Conservation (phyloP, 2,888 invertebrate genomes). For the Epirrhoe tristata region DNA sequence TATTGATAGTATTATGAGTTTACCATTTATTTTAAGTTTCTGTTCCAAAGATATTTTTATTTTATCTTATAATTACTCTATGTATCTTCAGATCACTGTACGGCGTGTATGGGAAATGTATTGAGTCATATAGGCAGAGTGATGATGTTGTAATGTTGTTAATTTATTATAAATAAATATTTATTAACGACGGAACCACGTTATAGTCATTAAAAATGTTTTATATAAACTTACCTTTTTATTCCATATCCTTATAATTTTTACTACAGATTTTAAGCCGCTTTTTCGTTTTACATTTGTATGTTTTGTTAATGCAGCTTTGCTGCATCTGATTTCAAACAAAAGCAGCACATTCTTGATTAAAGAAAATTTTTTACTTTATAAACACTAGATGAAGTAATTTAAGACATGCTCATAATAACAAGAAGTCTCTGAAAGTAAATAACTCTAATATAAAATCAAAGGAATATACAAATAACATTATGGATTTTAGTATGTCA, state of each 20-base stretch:
- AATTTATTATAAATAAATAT: slow-evolving; percentile 50
- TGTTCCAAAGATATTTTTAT: slow-evolving; percentile 78
- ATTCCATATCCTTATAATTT: background rate
- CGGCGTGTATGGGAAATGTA: slow-evolving; percentile 59
- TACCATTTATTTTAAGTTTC: slow-evolving; percentile 56
- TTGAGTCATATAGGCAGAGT: slow-evolving; percentile 65
- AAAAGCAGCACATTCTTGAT: no score
- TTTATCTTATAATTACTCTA: slow-evolving; percentile 56
- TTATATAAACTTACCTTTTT: slow-evolving; percentile 32
- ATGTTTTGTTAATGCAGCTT: no score
- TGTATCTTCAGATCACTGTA: slow-evolving; percentile 50
- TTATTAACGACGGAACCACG: slow-evolving; percentile 63
- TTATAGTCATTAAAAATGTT: slow-evolving; percentile 60
- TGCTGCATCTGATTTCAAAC: no score
- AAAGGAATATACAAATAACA: no score
- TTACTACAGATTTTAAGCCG: no score
- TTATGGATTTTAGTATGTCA: no score
- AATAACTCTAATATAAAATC: no score
- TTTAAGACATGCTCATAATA: no score
- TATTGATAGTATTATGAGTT: slow-evolving; percentile 42
- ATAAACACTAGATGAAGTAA: no score
- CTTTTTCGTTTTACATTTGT: no score
- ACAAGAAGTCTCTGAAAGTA: no score
- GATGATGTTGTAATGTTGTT: slow-evolving; percentile 41
- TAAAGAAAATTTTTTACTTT: no score